phyloP scores from a whole-genome alignment of 2,113 vertebrate species.

The Neolamprologus longior region DNA sequence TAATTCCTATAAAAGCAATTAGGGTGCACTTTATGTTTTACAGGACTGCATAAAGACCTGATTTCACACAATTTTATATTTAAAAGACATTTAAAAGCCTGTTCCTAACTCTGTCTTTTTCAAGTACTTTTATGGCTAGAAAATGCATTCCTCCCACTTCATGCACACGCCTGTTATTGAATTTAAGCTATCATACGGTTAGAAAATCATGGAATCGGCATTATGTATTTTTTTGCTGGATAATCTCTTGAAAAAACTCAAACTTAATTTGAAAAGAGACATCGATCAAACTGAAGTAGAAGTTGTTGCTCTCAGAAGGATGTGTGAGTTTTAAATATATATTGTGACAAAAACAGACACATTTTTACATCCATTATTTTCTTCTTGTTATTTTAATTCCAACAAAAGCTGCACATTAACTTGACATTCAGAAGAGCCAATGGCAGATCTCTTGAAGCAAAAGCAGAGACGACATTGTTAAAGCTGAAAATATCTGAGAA shows the following conservation, averaged over 20 bases:
- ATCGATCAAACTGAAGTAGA: not conserved
- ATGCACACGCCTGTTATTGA: not conserved
- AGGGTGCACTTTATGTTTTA: not conserved
- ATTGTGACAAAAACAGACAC: not conserved
- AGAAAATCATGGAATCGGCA: not conserved
- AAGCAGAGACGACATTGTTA: not conserved
- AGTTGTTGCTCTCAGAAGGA: not conserved
- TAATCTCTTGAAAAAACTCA: not conserved
- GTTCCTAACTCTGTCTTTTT: not conserved
- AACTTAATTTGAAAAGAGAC: not conserved
- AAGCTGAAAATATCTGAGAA: not conserved
- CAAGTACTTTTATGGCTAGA: not conserved
- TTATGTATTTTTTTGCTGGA: not conserved
- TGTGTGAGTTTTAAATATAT: not conserved
- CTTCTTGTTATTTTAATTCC: accelerated
- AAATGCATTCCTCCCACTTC: not conserved
- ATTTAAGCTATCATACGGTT: not conserved
- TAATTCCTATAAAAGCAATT: not conserved
- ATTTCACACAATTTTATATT: not conserved
- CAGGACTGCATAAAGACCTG: not conserved
- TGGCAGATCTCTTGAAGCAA: not conserved
- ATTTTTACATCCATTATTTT: not conserved
- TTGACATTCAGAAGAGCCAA: not conserved
- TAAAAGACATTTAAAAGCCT: not conserved
- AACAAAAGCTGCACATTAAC: not conserved